These are phyloP conservation scores for Drosophila varians DNA, from an alignment of 1,140 invertebrate genomes.

Conservation along the genomic window DNA sequence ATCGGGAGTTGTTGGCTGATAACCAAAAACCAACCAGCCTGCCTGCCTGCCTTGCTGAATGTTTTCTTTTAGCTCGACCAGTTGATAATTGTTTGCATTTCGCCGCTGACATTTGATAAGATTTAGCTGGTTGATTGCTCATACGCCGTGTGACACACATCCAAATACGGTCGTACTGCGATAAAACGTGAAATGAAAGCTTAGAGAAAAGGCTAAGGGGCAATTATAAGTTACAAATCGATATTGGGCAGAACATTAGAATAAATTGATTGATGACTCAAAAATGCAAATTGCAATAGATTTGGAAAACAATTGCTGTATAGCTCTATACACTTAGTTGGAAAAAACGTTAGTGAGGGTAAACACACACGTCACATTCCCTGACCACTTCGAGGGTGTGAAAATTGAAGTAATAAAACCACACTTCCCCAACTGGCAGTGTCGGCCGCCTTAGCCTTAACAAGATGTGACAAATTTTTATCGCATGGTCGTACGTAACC, in stretches of 20 bases:
- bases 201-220: neutral
- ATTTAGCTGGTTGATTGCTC: conserved; percentile 51
- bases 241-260: neutral
- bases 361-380: conserved; percentile 11
- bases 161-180: conserved; percentile 14
- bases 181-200: conserved; percentile 17
- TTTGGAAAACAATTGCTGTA: too few relatives aligned
- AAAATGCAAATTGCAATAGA: neutral
- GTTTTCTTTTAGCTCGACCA: conserved; percentile 45
- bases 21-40: neutral
- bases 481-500: conserved; percentile 46
- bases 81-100: conserved; percentile 53
- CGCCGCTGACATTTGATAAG: conserved; percentile 53
- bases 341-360: neutral
- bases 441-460: conserved; percentile 19
- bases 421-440: conserved; percentile 12
- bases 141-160: conserved; percentile 33
- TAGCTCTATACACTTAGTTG: neutral
- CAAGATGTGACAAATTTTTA: conserved; percentile 77
- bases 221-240: neutral
- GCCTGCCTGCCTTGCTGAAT: conserved; percentile 5
- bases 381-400: conserved; percentile 36
- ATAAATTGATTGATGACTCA: neutral
- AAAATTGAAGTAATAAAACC: conserved; percentile 34
- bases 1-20: conserved; percentile 53